Conservation (phyloP, 2,888 invertebrate genomes). For the Boloria euphrosyne region DNA sequence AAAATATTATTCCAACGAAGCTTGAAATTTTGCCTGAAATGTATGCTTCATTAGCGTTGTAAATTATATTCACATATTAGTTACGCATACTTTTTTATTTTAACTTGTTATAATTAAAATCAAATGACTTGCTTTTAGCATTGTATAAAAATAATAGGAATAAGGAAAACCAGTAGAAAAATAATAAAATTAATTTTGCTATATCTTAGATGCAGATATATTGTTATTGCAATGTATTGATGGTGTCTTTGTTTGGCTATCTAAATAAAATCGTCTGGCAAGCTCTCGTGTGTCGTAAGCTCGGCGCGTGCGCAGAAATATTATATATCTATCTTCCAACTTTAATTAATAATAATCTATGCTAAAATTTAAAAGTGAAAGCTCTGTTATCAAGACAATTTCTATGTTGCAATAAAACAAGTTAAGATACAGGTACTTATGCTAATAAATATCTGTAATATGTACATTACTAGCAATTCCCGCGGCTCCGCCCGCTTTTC, state of each 20-base stretch:
- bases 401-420: conserved; percentile 9
- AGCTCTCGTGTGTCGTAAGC: conserved; percentile 52
- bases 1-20: conserved; percentile 14
- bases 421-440: conserved; percentile 8
- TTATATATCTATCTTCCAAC: conserved; percentile 9
- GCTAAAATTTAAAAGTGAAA: conserved; percentile 26
- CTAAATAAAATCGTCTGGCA: conserved; percentile 53
- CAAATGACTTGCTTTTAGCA: background rate
- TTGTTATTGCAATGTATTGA: conserved; percentile 6
- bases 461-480: no score
- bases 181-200: background rate
- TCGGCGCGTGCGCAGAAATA: conserved; percentile 30
- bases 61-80: conserved; percentile 10
- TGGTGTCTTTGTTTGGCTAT: conserved; percentile 45
- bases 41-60: conserved; percentile 7
- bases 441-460: background rate
- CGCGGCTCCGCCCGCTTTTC: no score
- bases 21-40: conserved; percentile 3
- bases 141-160: no score
- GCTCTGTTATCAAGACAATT: conserved; percentile 16
- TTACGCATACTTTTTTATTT: conserved; percentile 8
- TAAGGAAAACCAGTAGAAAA: background rate
- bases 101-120: conserved; percentile 8
- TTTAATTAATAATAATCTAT: conserved; percentile 24
- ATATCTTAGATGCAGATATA: background rate